A percentile compares a stretch with the other conserved stretches of the same genome.
phyloP scores from a whole-genome alignment of 2,888 invertebrate genomes.

The Pollenia amentaria region DNA sequence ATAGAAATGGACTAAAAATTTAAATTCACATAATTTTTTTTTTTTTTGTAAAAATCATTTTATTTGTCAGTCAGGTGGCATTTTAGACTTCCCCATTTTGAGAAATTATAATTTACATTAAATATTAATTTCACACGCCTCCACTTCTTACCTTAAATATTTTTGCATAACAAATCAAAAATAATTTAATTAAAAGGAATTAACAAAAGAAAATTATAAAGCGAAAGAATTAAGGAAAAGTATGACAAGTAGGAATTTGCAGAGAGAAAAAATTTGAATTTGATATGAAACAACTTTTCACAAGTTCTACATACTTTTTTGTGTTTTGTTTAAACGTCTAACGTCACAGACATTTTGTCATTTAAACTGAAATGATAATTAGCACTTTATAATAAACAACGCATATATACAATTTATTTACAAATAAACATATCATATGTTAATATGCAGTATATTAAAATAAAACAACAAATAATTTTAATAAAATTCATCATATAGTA shows the following conservation, averaged over 20 bases:
- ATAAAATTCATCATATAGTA: slow-evolving; percentile 56
- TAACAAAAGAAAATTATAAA: slow-evolving; percentile 8
- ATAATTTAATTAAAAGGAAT: slow-evolving; percentile 14
- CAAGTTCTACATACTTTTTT: slow-evolving; percentile 18
- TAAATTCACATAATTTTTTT: no score
- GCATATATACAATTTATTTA: not conserved
- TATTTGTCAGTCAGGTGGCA: not conserved
- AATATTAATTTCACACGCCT: slow-evolving; percentile 31
- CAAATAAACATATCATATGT: slow-evolving; percentile 4
- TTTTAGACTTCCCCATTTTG: no score
- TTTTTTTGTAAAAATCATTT: no score
- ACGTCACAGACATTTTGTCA: slow-evolving; percentile 68
- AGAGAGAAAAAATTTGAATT: not conserved
- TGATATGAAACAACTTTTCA: not conserved
- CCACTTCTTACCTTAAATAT: not conserved
- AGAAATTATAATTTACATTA: no score
- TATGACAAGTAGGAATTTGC: slow-evolving; percentile 15
- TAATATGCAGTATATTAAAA: not conserved
- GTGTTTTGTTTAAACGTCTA: slow-evolving; percentile 19
- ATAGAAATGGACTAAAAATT: no score
- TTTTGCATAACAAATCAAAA: not conserved
- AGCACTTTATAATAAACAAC: slow-evolving; percentile 64
- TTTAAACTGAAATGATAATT: slow-evolving; percentile 68
- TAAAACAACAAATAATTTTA: slow-evolving; percentile 31
- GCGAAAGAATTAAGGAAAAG: not conserved